These are phyloP conservation scores for Leptopilina syphax DNA, from an alignment of 2,888 invertebrate species.

Conservation along the genomic window DNA sequence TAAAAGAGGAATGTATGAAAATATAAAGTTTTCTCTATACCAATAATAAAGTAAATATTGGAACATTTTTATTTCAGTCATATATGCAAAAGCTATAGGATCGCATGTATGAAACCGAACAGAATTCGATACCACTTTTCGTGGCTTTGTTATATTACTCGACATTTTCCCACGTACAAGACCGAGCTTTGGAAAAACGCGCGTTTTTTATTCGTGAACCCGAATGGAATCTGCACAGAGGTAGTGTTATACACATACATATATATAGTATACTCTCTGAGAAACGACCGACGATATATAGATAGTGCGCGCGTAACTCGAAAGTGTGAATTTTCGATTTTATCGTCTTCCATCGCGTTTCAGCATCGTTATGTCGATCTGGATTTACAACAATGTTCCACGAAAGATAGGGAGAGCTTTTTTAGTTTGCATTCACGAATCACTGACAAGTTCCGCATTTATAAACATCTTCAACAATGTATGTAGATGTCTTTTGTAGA, in stretches of 20 bases:
- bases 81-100: too few relatives aligned
- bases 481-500: too few relatives aligned
- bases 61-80: constrained; percentile 28
- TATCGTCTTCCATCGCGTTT: constrained; percentile 14
- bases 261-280: constrained; percentile 27
- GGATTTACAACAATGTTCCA: constrained; percentile 6
- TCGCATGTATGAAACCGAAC: background rate
- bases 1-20: too few relatives aligned
- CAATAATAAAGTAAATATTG: too few relatives aligned
- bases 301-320: background rate
- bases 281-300: constrained; percentile 42
- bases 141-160: constrained; percentile 27
- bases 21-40: too few relatives aligned
- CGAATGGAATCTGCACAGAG: constrained; percentile 44
- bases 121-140: constrained; percentile 33
- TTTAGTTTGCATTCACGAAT: background rate
- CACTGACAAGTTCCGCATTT: background rate
- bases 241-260: too few relatives aligned
- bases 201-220: constrained; percentile 53
- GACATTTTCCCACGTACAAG: constrained; percentile 31
- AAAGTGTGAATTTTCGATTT: constrained; percentile 38
- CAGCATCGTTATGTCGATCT: constrained; percentile 27
- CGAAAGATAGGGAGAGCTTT: background rate
- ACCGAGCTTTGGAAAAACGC: constrained; percentile 34
- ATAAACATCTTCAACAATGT: too few relatives aligned